These are phyloP conservation scores for Emydura subglobosa DNA, from an alignment of 2,113 vertebrate genomes.

Conservation along the genomic window DNA sequence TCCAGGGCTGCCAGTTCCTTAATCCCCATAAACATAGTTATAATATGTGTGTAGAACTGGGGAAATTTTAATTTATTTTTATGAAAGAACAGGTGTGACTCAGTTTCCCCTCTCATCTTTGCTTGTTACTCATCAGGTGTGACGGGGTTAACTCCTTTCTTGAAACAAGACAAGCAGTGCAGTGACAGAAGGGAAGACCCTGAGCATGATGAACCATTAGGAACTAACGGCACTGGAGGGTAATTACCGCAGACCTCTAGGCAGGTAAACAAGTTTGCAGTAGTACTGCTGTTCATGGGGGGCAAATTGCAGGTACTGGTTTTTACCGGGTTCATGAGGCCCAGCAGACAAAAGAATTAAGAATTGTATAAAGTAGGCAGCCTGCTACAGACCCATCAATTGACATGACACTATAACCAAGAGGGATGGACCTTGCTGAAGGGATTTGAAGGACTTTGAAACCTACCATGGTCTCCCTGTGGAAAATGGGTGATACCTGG, in stretches of 20 bases:
- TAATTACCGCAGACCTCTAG: neutral
- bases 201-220: neutral
- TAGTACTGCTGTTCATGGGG: neutral
- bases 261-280: neutral
- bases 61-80: no score
- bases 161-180: neutral
- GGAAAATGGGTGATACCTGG: neutral
- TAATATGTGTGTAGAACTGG: no score
- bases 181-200: neutral
- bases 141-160: neutral
- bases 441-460: neutral
- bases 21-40: neutral
- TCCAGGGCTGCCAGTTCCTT: neutral
- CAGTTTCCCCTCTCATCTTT: neutral
- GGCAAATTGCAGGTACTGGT: neutral
- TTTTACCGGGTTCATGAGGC: neutral
- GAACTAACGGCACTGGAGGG: neutral
- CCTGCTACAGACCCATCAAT: neutral
- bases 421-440: neutral
- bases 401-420: neutral
- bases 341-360: neutral
- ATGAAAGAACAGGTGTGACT: no score
- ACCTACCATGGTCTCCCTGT: neutral
- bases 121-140: neutral
- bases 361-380: neutral